Evolutionary conservation across 2,888 invertebrate species (phyloP).

Genomic region (Catotricha subobsoleta): DNA sequence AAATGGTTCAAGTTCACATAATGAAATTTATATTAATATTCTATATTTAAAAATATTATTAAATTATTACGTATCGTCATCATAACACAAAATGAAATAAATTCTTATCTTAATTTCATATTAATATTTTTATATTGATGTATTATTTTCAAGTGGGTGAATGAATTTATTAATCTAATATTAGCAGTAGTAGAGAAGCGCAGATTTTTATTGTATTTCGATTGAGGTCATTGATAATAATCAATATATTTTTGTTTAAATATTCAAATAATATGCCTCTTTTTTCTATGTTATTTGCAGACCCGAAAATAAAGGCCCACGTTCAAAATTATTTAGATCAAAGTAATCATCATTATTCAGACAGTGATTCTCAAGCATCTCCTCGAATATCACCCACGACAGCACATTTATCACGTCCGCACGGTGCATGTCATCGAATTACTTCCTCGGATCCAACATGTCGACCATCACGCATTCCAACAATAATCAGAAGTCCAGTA

Average conservation of each 20-base stretch:
- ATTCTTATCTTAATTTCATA: too few species aligned
- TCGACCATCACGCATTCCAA: slow-evolving; percentile 39
- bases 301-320: slow-evolving; percentile 72
- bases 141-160: too few species aligned
- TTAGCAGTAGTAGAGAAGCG: too few species aligned
- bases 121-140: too few species aligned
- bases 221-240: too few species aligned
- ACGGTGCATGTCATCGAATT: slow-evolving; percentile 16
- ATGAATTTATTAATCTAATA: too few species aligned
- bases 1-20: too few species aligned
- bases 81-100: too few species aligned
- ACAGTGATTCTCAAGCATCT: slow-evolving; percentile 29
- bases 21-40: too few species aligned
- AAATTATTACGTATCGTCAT: too few species aligned
- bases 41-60: too few species aligned
- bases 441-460: slow-evolving; percentile 22
- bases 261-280: background rate
- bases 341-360: slow-evolving; percentile 33
- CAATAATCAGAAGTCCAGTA: slow-evolving; percentile 22
- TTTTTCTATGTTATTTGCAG: slow-evolving; percentile 29
- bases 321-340: slow-evolving; percentile 53
- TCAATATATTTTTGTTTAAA: background rate
- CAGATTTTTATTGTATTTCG: too few species aligned
- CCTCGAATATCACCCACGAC: slow-evolving; percentile 12
- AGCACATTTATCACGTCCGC: slow-evolving; percentile 10